These are phyloP conservation scores for Caradrina kadenii DNA, from an alignment of 2,888 invertebrate genomes.

Conservation along the genomic window DNA sequence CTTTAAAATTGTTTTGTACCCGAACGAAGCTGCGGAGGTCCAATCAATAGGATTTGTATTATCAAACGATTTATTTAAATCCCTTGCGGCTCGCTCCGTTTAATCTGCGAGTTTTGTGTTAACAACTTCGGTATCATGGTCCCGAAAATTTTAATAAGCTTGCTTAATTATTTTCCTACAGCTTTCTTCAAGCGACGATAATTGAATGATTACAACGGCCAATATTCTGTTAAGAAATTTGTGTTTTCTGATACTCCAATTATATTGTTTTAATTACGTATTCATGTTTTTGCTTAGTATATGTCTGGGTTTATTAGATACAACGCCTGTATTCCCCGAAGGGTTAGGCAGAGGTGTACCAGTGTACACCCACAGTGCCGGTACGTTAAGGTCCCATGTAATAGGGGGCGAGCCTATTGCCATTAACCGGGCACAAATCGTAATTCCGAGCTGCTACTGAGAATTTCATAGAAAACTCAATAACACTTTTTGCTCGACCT, in stretches of 20 bases:
- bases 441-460: too few species aligned
- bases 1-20: slow-evolving; percentile 61
- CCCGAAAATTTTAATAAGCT: slow-evolving; percentile 47
- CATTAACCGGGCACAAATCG: too few species aligned
- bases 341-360: too few species aligned
- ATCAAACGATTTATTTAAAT: slow-evolving; percentile 50
- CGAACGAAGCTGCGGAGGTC: slow-evolving; percentile 14
- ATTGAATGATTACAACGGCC: slow-evolving; percentile 37
- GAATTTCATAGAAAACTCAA: too few species aligned
- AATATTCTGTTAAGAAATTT: slow-evolving; percentile 13
- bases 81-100: slow-evolving; percentile 30
- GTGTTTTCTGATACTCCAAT: slow-evolving; percentile 19
- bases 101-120: slow-evolving; percentile 44
- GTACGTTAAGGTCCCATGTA: too few species aligned
- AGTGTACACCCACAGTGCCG: too few species aligned
- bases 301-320: not conserved
- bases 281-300: not conserved
- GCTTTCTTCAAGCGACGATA: slow-evolving; percentile 49
- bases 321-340: too few species aligned
- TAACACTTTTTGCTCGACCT: too few species aligned
- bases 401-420: too few species aligned
- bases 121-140: slow-evolving; percentile 41
- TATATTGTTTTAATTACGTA: not conserved
- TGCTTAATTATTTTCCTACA: slow-evolving; percentile 54
- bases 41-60: slow-evolving; percentile 58